Percentiles rank a stretch among this genome's conserved stretches.
These are phyloP conservation scores for Onychomys leucogaster DNA, from an alignment of 2,797 vertebrate species.

Conservation along the genomic window DNA sequence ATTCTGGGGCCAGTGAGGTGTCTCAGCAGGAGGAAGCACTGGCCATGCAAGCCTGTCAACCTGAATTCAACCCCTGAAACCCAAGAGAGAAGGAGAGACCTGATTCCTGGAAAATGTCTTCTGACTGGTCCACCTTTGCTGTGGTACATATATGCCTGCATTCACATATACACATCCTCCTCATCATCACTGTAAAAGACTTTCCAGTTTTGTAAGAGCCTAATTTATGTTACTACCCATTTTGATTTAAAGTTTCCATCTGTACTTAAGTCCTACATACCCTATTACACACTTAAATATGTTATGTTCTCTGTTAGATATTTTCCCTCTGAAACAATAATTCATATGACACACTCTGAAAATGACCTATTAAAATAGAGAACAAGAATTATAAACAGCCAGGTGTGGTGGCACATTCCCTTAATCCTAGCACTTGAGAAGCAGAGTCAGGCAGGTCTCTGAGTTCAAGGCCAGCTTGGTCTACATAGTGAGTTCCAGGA, in stretches of 20 bases:
- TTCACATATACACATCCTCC: not conserved
- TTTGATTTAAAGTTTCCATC: too few species aligned
- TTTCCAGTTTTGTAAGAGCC: not conserved
- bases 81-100: too few species aligned
- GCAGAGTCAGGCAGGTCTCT: too few species aligned
- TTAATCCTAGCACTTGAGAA: too few species aligned
- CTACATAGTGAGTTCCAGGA: too few species aligned
- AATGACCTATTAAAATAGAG: not conserved
- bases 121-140: not conserved
- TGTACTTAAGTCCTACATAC: not conserved
- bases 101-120: not conserved
- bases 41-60: too few species aligned
- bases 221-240: too few species aligned
- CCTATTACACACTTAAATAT: not conserved
- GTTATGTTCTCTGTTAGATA: not conserved
- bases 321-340: not conserved
- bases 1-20: not conserved
- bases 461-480: too few species aligned
- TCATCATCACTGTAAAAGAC: not conserved
- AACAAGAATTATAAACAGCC: not conserved
- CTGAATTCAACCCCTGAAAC: too few species aligned
- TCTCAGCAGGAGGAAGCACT: too few species aligned
- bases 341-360: not conserved
- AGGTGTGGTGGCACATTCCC: too few species aligned
- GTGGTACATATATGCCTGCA: not conserved